Evolutionary conservation across 1,140 invertebrate species (phyloP), one percentile per base, ranked within the genome.

Genomic region (Drosophila azteca): DNA sequence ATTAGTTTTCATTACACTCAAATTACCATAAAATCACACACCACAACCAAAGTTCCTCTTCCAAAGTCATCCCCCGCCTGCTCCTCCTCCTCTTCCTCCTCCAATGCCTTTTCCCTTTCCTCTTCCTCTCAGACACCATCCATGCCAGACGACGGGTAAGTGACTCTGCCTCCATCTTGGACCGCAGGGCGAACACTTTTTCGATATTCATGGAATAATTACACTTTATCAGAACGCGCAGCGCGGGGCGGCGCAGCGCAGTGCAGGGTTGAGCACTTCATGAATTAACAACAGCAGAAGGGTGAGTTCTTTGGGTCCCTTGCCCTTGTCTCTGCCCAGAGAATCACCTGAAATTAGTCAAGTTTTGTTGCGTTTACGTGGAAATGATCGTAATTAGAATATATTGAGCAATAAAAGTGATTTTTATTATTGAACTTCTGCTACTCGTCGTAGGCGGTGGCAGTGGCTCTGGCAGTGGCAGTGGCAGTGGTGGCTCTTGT

Each of bases 331-430:
- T 6, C 15, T 24, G 11, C 26, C 2, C 43, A 45, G 17, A 39
- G 8, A 39, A 39, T 13, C 46, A 20, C 35, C 53, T 45, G 57
- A 85, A 87, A 85, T 85, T 85, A 85, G 82, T 85, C 82, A 85
- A 85, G 82, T 85, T 85, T 74, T 82, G 78, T 85, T 78, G 79
- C 82, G 62, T 85, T 85, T 88, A 88, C 79, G 74, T 79, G 71
- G 53, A 72, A 87, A 87, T 87, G 88, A 87, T 65, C 61, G 75
- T 87, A 87, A 87, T 87, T 87, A 87, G 83, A 87, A 87, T 87
- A 88, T 87, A 87, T 87, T 87, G 82, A 87, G 82, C 83, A 87
- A 87, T 87, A 87, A 87, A 87, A 88, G 75, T 87, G 82, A 88
- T 87, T 87, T 87, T 87, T 87, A 87, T 83, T 83, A 83, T 83